Evolutionary conservation across 64 coral and sea anemone genomes (phyloP).

Genomic region (Montipora efflorescens): DNA sequence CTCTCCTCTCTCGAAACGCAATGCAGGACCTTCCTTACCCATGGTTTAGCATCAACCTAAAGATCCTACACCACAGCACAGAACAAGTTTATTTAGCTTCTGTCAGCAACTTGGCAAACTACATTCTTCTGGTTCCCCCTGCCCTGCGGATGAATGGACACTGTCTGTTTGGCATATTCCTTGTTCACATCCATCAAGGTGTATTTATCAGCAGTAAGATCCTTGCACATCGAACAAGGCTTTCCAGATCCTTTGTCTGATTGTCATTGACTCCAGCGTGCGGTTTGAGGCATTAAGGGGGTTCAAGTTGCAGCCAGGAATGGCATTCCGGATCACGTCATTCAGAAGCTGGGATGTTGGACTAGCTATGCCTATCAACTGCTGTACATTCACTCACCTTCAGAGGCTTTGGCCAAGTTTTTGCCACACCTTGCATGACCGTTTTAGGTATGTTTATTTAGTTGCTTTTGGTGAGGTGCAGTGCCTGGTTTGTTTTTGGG

Average conservation of each 20-base stretch:
- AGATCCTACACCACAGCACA: too few species aligned
- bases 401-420: not conserved
- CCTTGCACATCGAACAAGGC: conserved; percentile 20
- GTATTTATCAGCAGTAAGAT: conserved; percentile 12
- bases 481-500: too few species aligned
- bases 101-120: not conserved
- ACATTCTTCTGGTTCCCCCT: not conserved
- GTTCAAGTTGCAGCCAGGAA: not conserved
- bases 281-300: conserved; percentile 10
- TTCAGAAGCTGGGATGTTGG: not conserved
- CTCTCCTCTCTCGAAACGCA: too few species aligned
- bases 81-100: too few species aligned
- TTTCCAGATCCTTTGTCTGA: not conserved
- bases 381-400: too few species aligned
- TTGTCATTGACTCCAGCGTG: conserved; percentile 9
- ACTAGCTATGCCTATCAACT: not conserved
- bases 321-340: not conserved
- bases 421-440: too few species aligned
- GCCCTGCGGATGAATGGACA: too few species aligned
- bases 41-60: too few species aligned
- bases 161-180: too few species aligned
- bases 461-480: too few species aligned
- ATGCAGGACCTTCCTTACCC: too few species aligned
- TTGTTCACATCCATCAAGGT: not conserved
- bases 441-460: not conserved